A percentile compares a stretch with the other conserved stretches of the same genome.
Conservation (phyloP, 2,888 invertebrate species). For the Campopleginae sp. region DNA sequence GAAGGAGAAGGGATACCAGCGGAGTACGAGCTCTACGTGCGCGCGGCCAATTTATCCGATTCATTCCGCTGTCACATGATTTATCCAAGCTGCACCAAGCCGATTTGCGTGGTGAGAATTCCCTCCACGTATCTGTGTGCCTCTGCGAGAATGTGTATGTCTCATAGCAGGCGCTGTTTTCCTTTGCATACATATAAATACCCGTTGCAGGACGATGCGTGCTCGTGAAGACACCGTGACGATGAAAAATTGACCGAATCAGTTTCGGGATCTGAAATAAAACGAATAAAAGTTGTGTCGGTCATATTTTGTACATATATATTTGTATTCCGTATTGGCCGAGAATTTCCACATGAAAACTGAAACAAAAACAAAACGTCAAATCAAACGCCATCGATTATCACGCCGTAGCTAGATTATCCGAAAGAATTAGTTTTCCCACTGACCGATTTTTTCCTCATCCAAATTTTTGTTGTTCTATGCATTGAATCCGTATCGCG, state of each 20-base stretch:
- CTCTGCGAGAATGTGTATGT: conserved; percentile 6
- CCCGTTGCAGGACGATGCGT: conserved; percentile 32
- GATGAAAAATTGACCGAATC: conserved; percentile 59
- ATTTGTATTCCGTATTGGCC: background rate
- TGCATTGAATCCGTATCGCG: background rate
- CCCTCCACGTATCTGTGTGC: background rate
- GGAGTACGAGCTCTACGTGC: conserved; percentile 72
- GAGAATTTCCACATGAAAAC: background rate
- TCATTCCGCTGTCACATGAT: conserved; percentile 81
- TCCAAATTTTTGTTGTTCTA: background rate
- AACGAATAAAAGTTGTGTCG: too few species aligned
- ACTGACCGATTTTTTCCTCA: background rate
- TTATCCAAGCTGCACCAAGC: conserved; percentile 69
- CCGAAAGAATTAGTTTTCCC: background rate
- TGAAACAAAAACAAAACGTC: conserved; percentile 18
- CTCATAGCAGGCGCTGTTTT: background rate
- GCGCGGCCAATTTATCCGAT: conserved; percentile 82
- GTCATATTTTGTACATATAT: background rate
- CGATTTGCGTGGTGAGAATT: conserved; percentile 58
- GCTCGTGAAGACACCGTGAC: conserved; percentile 39
- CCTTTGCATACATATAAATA: background rate
- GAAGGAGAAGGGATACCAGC: conserved; percentile 9
- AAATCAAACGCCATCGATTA: background rate
- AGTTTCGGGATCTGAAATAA: conserved; percentile 24
- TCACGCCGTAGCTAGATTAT: background rate